phyloP scores from a whole-genome alignment of 2,797 vertebrate genomes.

The Lutjanus argentimaculatus region DNA sequence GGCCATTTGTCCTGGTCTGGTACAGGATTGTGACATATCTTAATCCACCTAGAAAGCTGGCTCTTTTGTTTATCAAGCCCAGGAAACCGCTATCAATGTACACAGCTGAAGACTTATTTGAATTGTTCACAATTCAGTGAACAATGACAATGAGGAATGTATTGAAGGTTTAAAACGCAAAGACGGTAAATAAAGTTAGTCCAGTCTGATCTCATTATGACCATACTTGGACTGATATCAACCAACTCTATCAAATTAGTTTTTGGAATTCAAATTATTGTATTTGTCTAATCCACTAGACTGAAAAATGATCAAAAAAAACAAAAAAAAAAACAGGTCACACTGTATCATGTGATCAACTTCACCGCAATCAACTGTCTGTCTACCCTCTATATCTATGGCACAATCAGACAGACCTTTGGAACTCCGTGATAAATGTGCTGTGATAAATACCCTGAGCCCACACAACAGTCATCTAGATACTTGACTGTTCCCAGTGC shows the following conservation, averaged over 20 bases:
- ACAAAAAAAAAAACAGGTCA: not conserved
- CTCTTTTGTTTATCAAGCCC: not conserved
- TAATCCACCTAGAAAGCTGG: not conserved
- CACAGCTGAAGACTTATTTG: too few relatives aligned
- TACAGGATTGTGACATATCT: not conserved
- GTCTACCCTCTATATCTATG: constrained; percentile 3
- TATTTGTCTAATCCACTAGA: not conserved
- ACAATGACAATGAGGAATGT: not conserved
- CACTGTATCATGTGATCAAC: constrained; percentile 31
- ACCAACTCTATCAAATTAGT: not conserved
- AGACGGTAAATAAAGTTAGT: not conserved
- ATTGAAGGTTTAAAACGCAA: not conserved
- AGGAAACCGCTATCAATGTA: not conserved
- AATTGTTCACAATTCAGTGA: not conserved
- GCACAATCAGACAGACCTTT: constrained; percentile 66
- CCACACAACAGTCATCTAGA: constrained; percentile 21
- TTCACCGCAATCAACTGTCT: constrained; percentile 4
- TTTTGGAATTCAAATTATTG: not conserved
- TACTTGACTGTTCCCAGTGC: constrained; percentile 13
- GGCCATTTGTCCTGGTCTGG: not conserved
- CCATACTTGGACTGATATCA: not conserved
- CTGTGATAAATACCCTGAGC: constrained; percentile 38
- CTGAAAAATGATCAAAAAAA: not conserved
- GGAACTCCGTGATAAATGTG: constrained; percentile 53
- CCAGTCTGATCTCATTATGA: not conserved